Base-by-base conservation (phyloP, 1,140 invertebrate species). In the Vanessa tameamea region DNA sequence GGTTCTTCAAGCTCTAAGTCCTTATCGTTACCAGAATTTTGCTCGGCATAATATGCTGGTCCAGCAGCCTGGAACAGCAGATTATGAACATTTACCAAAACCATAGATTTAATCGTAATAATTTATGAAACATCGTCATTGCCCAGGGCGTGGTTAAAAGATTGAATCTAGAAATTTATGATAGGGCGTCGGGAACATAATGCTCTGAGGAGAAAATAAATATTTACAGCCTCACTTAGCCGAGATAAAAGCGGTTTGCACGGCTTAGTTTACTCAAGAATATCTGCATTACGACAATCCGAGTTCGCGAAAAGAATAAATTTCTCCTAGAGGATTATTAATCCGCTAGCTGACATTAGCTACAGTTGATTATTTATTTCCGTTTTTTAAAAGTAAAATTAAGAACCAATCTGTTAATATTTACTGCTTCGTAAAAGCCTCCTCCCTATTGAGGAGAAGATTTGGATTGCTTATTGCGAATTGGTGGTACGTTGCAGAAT, bases 141-240 rank as follows among this genome's bases (percentile, higher is more conserved):
- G 16, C 20, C 55, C 55, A 14, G 55, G 14, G 55, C 20, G 55
- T 59, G 55, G 55, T 61, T 69, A 26, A 68, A 61, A 69, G 67
- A 69, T 69, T 69, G 67, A 69, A 69, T 69, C 67, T 69, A 59
- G 67, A 57, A 59, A 69, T 69, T 69, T 69, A 69, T 69, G 55
- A 69, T 61, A 69, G 67, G 43, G 55, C 67, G 67, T 69, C 47
- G 53, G 55, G 43, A 59, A 69, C 43, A 69, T 69, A 69, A 69
- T 69, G 67, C 51, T 59, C 53, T n/a, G n/a, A 69, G 67, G 53
- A 57, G 67, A 69, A 69, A 69, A 69, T 69, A 69, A 69, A 69
- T 69, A 69, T 69, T 69, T 69, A 69, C 67, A 57, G 55, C 15
- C 67, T 59, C 67, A 69, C 67, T 69, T 69, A 69, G 67, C 67